Evolutionary conservation across 2,797 vertebrate genomes (phyloP), one percentile per base, ranked within the genome.

Genomic region (Sitta carolinensis): DNA sequence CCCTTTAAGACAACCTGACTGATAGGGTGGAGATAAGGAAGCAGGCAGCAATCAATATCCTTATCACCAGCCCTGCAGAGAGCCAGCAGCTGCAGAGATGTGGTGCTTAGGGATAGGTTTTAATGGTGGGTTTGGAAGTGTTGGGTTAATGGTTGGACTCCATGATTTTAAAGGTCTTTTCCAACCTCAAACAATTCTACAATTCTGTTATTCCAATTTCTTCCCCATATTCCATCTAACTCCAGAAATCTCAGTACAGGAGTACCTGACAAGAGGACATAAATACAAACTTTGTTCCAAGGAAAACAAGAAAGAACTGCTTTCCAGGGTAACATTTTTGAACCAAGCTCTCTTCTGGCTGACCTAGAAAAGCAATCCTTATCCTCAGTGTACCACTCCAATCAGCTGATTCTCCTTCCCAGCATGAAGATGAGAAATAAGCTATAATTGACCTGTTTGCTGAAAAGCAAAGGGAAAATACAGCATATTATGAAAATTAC

Each of bases 401-500:
- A 84, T 90, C 92, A 91, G 72, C 58, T 47, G 66, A 2, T 77
- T 16, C 45, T 59, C 52, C 85, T 87, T 82, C 92, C 62, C 75
- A 89, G 85, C 68, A 69, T 0, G 0, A 85, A 23, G 68, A 91
- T 70, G 64, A 87, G 62, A 81, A 92, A 90, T 74, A 84, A 93
- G 81, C 80, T 86, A n/a, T 74, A 83, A 90, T 43, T 94, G 94
- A 92, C 89, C 89, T 91, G 84, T 88, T 89, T 94, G 79, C 79
- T 72, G 48, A 77, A 61, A 92, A 94, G 66, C 52, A 85, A 89
- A 61, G 58, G 36, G 45, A 87, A 90, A 93, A 94, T 62, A 74
- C 76, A 69, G 62, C 26, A 2, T 22, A 87, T 95, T 94, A 93
- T 76, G 94, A 91, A 96, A 95, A 96, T 94, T 79, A 92, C 23